Evolutionary conservation across 2,888 invertebrate species (phyloP), one percentile per base, ranked within the genome.

Genomic region (Branchellion lobata): DNA sequence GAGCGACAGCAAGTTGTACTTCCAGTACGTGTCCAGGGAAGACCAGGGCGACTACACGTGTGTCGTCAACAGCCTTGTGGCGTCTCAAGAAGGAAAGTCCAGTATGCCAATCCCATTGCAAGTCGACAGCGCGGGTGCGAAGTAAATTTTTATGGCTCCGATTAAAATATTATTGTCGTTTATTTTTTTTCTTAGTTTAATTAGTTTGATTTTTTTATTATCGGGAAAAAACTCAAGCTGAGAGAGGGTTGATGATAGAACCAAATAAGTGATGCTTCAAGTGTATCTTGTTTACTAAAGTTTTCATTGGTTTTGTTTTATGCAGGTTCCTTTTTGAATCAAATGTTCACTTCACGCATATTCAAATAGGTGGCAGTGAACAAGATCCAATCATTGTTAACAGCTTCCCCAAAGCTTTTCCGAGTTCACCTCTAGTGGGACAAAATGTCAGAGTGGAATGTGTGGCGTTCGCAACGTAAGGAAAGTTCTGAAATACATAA

Each of bases 381-480:
- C 78, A 80, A 21, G 83, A 84, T 82, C 89, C 97, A 61, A 93
- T 94, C 85, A 96, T 97, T 85, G 85, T 96, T 0, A 95, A 94
- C 86, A 94, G 94, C 85, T 98, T 98, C 84, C 97, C 97, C 0
- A 96, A 95, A 89, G 92, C 93, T 0, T 97, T 95, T 85, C 97
- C 97, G 0, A 94, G 94, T 86, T 94, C 95, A 31, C 95, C 96
- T 0, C 89, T 92, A 81, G 94, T 94, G 29, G 96, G 95, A 0
- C 92, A 94, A 85, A 93, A 95, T 87, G 94, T 96, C 24, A 90
- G 94, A 81, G 88, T 98, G 77, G 97, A 98, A 89, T 98, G 97
- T 89, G 91, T 97, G 83, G 95, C 95, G 1, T 96, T 95, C 90
- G 97, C 96, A 87, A 96, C 96, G 91, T 92, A 88, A 90, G 91